Percentiles rank a stretch among this genome's conserved stretches.
Evolutionary conservation across 2,113 vertebrate species (phyloP).

Genomic region (Mohoua ochrocephala): DNA sequence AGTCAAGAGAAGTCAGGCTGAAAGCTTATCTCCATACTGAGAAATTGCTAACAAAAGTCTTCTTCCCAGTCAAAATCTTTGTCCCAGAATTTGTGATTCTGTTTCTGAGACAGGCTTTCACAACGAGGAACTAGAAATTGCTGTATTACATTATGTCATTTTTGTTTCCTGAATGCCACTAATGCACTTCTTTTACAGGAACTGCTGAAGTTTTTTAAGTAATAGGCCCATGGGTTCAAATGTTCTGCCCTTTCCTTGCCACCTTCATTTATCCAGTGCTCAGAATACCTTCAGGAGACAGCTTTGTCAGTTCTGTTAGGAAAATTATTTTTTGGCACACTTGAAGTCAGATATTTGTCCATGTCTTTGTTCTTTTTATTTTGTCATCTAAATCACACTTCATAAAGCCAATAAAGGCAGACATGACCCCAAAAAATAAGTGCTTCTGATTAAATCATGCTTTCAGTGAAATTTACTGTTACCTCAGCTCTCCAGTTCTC

Average conservation of each 20-base stretch:
- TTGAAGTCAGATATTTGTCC: background rate
- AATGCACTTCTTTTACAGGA: background rate
- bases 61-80: background rate
- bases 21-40: background rate
- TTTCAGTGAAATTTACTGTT: background rate
- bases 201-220: background rate
- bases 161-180: background rate
- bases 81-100: background rate
- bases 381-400: background rate
- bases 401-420: background rate
- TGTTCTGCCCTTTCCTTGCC: background rate
- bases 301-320: slow-evolving; percentile 10
- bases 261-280: background rate
- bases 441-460: background rate
- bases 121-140: background rate
- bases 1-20: background rate
- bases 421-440: background rate
- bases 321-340: background rate
- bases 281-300: background rate
- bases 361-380: background rate
- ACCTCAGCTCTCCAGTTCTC: background rate
- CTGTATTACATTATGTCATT: background rate
- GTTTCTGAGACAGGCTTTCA: background rate
- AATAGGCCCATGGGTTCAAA: background rate
- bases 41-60: background rate